phyloP scores from a whole-genome alignment of 2,888 invertebrate species.

The Alloscopus bannaensis region DNA sequence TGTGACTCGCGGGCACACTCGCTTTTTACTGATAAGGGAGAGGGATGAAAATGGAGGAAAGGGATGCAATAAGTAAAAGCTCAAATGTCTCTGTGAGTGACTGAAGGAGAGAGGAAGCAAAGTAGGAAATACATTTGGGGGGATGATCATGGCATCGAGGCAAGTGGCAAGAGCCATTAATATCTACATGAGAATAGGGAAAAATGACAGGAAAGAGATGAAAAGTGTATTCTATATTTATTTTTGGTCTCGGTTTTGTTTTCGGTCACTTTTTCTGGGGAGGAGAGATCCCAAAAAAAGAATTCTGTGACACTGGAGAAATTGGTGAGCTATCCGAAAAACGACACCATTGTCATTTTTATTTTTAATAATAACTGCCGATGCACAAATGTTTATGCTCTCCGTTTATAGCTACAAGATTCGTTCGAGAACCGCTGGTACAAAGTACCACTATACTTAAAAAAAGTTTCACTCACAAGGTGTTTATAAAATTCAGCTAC shows the following conservation, averaged over 20 bases:
- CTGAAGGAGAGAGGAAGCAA: conserved; percentile 4
- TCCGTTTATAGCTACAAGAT: no score
- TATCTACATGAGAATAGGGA: conserved; percentile 4
- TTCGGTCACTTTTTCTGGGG: conserved; percentile 42
- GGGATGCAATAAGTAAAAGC: not conserved
- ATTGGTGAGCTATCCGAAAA: no score
- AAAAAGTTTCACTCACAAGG: no score
- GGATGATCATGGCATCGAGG: conserved; percentile 46
- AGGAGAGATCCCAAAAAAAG: not conserved
- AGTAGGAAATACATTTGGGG: conserved; percentile 27
- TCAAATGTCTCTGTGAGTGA: no score
- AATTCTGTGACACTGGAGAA: conserved; percentile 57
- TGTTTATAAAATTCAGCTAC: no score
- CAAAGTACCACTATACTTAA: no score
- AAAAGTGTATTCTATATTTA: conserved; percentile 12
- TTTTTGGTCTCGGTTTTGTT: conserved; percentile 38
- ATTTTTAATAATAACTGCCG: no score
- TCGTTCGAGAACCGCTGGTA: no score
- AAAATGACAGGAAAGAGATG: conserved; percentile 34
- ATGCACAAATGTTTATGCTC: no score
- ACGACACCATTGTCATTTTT: no score
- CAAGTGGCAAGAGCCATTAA: conserved; percentile 40
- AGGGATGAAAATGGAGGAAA: not conserved
- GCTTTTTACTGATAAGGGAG: not conserved
- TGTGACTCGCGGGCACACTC: not conserved